Conservation (phyloP, 2,797 vertebrate species). For the Psittacula echo region DNA sequence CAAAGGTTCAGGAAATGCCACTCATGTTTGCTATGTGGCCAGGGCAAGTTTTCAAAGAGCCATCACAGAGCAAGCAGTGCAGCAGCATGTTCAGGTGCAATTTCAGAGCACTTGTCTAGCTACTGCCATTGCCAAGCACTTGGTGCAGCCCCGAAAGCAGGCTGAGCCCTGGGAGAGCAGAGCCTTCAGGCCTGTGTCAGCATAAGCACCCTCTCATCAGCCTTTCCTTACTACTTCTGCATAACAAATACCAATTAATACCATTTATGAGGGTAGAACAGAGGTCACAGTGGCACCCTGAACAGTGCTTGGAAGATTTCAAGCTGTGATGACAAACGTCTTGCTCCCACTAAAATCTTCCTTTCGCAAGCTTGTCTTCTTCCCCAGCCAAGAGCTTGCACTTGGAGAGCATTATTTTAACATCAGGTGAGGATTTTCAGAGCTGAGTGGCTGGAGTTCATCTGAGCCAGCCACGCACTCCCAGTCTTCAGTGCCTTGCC, state of each 20-base stretch:
- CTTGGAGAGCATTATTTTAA: neutral
- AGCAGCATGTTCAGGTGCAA: accelerated
- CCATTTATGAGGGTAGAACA: neutral
- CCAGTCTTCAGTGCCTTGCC: neutral
- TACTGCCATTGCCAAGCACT: neutral
- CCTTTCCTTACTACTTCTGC: neutral
- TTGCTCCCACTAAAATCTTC: neutral
- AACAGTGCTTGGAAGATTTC: neutral
- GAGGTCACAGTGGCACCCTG: neutral
- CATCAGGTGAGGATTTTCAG: neutral
- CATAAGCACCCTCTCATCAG: neutral
- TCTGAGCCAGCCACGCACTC: neutral
- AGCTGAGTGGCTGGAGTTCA: neutral
- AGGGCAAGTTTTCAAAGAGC: neutral
- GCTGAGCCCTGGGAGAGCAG: neutral
- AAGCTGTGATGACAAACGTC: neutral
- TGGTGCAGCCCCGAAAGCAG: accelerated
- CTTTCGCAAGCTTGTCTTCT: neutral
- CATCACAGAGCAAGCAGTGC: neutral
- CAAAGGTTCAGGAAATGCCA: neutral
- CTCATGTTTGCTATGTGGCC: neutral
- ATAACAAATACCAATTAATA: neutral
- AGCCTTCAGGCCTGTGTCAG: neutral
- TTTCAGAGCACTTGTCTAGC: neutral
- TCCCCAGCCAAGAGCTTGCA: neutral